A percentile compares a stretch with the other conserved stretches of the same genome.
Conservation (phyloP, 2,888 invertebrate genomes). For the Hedychridium roseum region DNA sequence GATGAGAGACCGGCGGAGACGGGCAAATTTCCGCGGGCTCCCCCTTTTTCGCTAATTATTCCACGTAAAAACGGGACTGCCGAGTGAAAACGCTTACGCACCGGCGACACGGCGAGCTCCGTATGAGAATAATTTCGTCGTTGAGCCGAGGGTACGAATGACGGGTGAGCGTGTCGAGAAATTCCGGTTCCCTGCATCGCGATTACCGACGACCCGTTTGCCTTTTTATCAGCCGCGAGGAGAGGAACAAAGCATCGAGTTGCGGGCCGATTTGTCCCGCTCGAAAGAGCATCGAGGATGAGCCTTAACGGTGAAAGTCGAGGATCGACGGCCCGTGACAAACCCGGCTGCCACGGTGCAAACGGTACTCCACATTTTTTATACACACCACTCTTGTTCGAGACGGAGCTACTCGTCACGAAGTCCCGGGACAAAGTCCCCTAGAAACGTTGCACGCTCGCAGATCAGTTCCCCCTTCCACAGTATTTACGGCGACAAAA, state of each 20-base stretch:
- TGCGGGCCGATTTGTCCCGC: slow-evolving; percentile 41
- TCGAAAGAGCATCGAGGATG: slow-evolving; percentile 44
- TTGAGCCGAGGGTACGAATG: neutral
- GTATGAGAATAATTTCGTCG: slow-evolving; percentile 2
- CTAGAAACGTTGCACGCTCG: neutral
- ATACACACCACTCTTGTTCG: neutral
- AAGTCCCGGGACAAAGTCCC: too few relatives aligned
- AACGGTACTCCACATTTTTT: slow-evolving; percentile 35
- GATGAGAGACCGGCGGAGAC: neutral
- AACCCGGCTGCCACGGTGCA: slow-evolving; percentile 30
- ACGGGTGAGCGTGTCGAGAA: too few relatives aligned
- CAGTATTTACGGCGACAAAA: too few relatives aligned
- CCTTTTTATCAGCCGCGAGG: too few relatives aligned
- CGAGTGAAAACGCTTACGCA: neutral
- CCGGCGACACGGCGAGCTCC: slow-evolving; percentile 3
- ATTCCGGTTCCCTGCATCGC: too few relatives aligned
- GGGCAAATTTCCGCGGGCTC: slow-evolving; percentile 9
- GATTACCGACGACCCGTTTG: too few relatives aligned
- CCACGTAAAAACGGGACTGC: slow-evolving; percentile 13
- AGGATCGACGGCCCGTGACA: slow-evolving; percentile 48
- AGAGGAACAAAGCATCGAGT: too few relatives aligned
- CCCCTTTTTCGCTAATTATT: slow-evolving; percentile 7
- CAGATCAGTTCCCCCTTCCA: too few relatives aligned
- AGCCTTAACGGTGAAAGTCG: slow-evolving; percentile 46
- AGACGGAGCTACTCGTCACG: neutral